A percentile compares a stretch with the other conserved stretches of the same genome.
Evolutionary conservation across 1,140 invertebrate genomes (phyloP).

Genomic region (Diploscapter pachys): DNA sequence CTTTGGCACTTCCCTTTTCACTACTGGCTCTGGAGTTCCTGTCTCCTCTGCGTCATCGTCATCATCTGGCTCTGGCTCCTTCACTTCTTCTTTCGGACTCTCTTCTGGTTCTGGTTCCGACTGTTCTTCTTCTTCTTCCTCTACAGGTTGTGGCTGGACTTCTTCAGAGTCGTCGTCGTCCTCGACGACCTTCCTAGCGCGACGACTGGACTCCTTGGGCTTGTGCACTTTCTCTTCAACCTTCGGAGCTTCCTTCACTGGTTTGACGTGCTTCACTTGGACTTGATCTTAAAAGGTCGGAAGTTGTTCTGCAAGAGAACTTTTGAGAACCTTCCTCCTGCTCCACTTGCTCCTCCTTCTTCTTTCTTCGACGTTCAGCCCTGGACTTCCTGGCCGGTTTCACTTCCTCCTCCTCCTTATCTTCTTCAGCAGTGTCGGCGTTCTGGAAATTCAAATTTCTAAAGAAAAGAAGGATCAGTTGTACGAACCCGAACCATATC

Average conservation of each 20-base stretch:
- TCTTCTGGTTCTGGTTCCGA: slow-evolving; percentile 18
- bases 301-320: no score
- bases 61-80: slow-evolving; percentile 20
- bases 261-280: background rate
- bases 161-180: slow-evolving; percentile 8
- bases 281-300: no score
- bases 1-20: no score
- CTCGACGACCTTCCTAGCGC: slow-evolving; percentile 2
- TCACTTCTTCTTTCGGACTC: background rate
- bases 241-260: background rate
- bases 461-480: background rate
- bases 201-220: slow-evolving; percentile 7
- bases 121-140: slow-evolving; percentile 21
- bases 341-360: slow-evolving; percentile 15
- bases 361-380: background rate
- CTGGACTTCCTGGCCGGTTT: background rate
- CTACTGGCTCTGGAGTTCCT: background rate
- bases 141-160: background rate
- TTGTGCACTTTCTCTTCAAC: slow-evolving; percentile 13
- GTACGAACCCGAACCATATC: background rate
- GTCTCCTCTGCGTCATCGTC: slow-evolving; percentile 25
- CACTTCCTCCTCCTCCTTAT: slow-evolving; percentile 13
- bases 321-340: background rate
- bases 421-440: slow-evolving; percentile 1
- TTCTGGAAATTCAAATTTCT: background rate